Conservation (phyloP, 1,140 invertebrate genomes). For the Zelostemma sp. region DNA sequence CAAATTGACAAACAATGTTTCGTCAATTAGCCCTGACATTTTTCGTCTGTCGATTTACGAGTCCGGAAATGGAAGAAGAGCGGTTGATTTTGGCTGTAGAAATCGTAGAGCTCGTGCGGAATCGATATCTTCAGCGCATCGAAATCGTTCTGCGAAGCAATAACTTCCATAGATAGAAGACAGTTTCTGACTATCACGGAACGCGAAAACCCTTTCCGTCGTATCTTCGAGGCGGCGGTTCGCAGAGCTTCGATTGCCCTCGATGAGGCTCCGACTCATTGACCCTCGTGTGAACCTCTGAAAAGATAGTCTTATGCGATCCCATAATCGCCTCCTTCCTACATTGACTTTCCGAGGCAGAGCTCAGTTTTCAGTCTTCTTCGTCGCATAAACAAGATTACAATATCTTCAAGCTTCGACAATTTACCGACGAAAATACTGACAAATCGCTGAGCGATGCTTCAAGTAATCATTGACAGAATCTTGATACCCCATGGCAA, state of each 20-base stretch:
- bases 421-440: not conserved
- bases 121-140: constrained; percentile 14
- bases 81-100: constrained; percentile 14
- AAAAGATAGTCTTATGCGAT: constrained; percentile 31
- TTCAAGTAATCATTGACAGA: constrained; percentile 8
- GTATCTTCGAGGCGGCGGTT: constrained; percentile 55
- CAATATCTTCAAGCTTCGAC: constrained; percentile 1
- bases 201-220: constrained; percentile 67
- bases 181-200: constrained; percentile 59
- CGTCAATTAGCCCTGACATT: too few species aligned
- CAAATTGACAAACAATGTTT: constrained; percentile 13
- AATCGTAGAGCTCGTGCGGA: constrained; percentile 14
- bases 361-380: not conserved
- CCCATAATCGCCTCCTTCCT: constrained; percentile 41
- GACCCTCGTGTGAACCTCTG: constrained; percentile 37
- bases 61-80: constrained; percentile 31
- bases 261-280: constrained; percentile 37
- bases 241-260: constrained; percentile 30
- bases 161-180: constrained; percentile 57
- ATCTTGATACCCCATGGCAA: constrained; percentile 34
- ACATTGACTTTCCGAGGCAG: constrained; percentile 34
- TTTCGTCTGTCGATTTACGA: too few species aligned
- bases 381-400: constrained; percentile 3
- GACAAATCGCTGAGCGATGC: not conserved
- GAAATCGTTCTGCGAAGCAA: constrained; percentile 42